Evolutionary conservation across 2,888 invertebrate genomes (phyloP).

Genomic region (Drosophila anomelani): DNA sequence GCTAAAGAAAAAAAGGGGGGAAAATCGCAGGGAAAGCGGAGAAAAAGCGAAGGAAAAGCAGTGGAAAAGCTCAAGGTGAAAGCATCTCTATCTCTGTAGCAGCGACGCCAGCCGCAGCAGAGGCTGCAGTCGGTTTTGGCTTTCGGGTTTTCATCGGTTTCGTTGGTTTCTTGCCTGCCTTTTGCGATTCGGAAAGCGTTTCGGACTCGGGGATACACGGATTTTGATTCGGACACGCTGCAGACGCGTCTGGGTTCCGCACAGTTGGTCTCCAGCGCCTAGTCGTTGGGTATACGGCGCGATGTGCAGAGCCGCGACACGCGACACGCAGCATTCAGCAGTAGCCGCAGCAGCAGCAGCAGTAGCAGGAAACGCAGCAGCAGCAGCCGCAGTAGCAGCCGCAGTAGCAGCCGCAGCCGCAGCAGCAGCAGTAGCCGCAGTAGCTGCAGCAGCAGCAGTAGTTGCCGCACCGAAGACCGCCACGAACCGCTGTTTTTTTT

Average conservation of each 20-base stretch:
- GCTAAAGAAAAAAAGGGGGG: no score
- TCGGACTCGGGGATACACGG: slow-evolving; percentile 33
- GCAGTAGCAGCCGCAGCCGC: slow-evolving; percentile 28
- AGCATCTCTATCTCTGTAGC: slow-evolving; percentile 50
- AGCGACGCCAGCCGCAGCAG: slow-evolving; percentile 13
- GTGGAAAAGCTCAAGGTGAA: slow-evolving; percentile 73
- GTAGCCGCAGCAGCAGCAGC: slow-evolving; percentile 39
- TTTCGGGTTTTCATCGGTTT: slow-evolving; percentile 2
- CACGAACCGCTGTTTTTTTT: slow-evolving; percentile 31
- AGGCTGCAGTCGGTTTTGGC: slow-evolving; percentile 22
- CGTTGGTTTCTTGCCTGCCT: background rate
- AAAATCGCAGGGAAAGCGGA: slow-evolving; percentile 65
- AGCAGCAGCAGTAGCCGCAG: slow-evolving; percentile 12
- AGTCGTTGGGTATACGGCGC: slow-evolving; percentile 84
- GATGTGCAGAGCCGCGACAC: slow-evolving; percentile 83
- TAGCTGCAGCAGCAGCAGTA: slow-evolving; percentile 19
- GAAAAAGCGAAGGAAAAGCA: slow-evolving; percentile 37
- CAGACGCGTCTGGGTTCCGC: slow-evolving; percentile 34
- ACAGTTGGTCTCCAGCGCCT: slow-evolving; percentile 79
- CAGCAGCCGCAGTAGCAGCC: slow-evolving; percentile 26
- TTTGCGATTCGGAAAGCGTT: slow-evolving; percentile 48
- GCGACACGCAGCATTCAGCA: slow-evolving; percentile 67
- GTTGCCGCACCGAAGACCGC: slow-evolving; percentile 22
- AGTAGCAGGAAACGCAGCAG: slow-evolving; percentile 27
- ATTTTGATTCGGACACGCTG: slow-evolving; percentile 57